Evolutionary conservation across 1,140 invertebrate species (phyloP).

Genomic region (Nebria ingens): DNA sequence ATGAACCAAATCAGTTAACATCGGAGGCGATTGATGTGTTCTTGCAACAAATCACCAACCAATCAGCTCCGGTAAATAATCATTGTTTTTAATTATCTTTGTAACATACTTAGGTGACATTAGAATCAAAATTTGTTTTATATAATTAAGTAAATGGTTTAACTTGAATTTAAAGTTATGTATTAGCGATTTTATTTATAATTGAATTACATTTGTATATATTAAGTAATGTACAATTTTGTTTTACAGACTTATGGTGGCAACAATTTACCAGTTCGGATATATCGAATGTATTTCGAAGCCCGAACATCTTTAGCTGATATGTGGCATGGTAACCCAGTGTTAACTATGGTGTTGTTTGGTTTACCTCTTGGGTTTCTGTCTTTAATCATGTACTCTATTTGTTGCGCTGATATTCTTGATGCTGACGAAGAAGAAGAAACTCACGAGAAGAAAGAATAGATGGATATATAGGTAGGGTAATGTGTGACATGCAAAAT

Average conservation of each 20-base stretch:
- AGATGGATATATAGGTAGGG: slow-evolving; percentile 17
- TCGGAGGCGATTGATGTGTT: slow-evolving; percentile 68
- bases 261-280: slow-evolving; percentile 54
- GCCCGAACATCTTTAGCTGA: slow-evolving; percentile 56
- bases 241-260: slow-evolving; percentile 66
- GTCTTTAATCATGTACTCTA: slow-evolving; percentile 86
- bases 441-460: slow-evolving; percentile 38
- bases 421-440: slow-evolving; percentile 81
- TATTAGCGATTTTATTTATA: slow-evolving; percentile 12
- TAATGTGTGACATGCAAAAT: too few relatives aligned
- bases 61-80: slow-evolving; percentile 59
- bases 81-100: background rate
- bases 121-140: background rate
- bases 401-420: slow-evolving; percentile 87
- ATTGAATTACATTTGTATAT: slow-evolving; percentile 9
- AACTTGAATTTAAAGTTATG: slow-evolving; percentile 10
- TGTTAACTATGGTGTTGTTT: slow-evolving; percentile 77
- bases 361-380: slow-evolving; percentile 84
- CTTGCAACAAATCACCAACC: slow-evolving; percentile 61
- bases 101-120: background rate
- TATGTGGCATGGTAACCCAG: slow-evolving; percentile 87
- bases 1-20: slow-evolving; percentile 68
- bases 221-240: slow-evolving; percentile 12
- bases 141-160: slow-evolving; percentile 9
- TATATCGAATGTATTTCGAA: slow-evolving; percentile 72